Evolutionary conservation across 2,113 vertebrate species (phyloP), one percentile per base, ranked within the genome.

Genomic region (Elachura formosa): DNA sequence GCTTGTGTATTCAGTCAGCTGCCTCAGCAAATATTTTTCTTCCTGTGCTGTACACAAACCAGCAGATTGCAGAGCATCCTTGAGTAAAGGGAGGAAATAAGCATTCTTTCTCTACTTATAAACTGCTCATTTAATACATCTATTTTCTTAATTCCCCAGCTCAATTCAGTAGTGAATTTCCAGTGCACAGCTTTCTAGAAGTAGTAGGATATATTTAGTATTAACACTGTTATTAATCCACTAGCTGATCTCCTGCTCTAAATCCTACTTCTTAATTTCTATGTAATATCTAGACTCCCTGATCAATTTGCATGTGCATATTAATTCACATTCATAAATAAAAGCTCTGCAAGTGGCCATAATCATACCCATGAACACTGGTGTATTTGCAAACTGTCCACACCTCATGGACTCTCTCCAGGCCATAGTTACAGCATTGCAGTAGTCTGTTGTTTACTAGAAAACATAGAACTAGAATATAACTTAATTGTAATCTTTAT

Each of bases 11-110:
- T 90, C 34, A 18, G 90, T 88, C 79, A 94, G 90, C 90, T 88
- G 79, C 62, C 71, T 96, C 88, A 94, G 94, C 94, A 95, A 94
- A 78, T 89, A 81, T 62, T 91, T 90, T 83, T 78, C 56, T 94
- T 94, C 46, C 56, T 82, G 14, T 75, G 49, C 81, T 51, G 43
- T 38, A 33, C 63, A 59, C 58, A 91, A 84, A 81, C 38, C 36
- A 78, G 84, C 62, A 89, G 74, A 69, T 91, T 94, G 49, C 17
- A 46, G 29, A 92, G 33, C 66, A 92, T 72, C 66, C 38, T 58
- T 82, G 77, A 73, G 72, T 68, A 75, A 85, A 56, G 22, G 58
- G 29, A 38, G 34, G 24, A 93, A 78, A 68, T 43, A 55, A 82
- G 31, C 29, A 14, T 82, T 95, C 71, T 87, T 29, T 31, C 5